Conservation (phyloP, 1,140 invertebrate genomes). For the Elysia chlorotica region DNA sequence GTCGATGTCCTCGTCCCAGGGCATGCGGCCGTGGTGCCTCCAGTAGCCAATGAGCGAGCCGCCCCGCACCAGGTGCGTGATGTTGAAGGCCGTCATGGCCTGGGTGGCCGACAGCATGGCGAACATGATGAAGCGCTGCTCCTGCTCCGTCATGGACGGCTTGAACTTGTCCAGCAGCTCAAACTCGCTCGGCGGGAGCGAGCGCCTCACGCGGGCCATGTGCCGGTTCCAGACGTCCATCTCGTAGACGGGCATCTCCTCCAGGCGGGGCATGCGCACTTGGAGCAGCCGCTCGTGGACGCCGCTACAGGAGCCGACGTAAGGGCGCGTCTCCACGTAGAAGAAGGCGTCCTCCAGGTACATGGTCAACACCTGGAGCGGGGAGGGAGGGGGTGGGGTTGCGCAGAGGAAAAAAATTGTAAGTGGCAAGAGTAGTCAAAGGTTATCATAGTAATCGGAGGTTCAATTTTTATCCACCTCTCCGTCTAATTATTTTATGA, state of each 20-base stretch:
- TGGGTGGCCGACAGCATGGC: conserved; percentile 1
- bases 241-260: neutral
- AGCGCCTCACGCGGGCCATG: neutral
- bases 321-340: conserved; percentile 3
- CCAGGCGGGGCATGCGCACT: neutral
- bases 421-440: neutral
- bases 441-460: neutral
- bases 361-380: neutral
- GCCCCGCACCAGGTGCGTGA: conserved; percentile 11
- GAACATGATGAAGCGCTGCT: conserved; percentile 16
- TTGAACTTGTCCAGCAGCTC: conserved; percentile 15
- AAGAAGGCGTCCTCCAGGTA: neutral
- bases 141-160: conserved; percentile 7
- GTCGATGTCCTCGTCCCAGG: conserved; percentile 23
- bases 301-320: neutral
- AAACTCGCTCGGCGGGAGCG: neutral
- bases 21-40: conserved; percentile 19
- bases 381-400: neutral
- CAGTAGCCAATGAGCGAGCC: conserved; percentile 10
- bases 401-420: neutral
- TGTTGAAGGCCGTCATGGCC: conserved; percentile 19
- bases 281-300: neutral
- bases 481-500: neutral
- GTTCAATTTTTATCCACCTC: neutral
- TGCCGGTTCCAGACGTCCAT: conserved; percentile 7